Evolutionary conservation across 92 coral and sea anemone genomes (phyloP), one percentile per base, ranked within the genome.

Genomic region (Nematostella vectensis): DNA sequence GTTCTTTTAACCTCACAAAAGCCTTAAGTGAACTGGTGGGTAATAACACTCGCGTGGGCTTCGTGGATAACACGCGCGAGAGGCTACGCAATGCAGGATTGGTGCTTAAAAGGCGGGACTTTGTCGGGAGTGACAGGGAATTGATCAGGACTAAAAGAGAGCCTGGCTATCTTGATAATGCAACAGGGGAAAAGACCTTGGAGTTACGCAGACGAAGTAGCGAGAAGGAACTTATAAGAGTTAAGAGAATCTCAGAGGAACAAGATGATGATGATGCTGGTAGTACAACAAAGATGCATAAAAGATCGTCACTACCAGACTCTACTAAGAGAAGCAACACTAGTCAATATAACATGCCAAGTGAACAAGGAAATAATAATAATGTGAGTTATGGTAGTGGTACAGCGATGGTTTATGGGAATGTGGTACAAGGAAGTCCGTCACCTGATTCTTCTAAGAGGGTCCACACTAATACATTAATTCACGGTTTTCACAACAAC

Each of bases 191-290:
- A 23, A 31, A 11, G 0, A n/a, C n/a, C n/a, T n/a, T n/a, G n/a
- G 61, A 50, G 2, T 4, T 12, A 1, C 20, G 29, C 3, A 15
- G 31, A 13, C 13, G 2, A 23, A 2, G 15, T 11, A 3, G 68
- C 11, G 82, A 69, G 16, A 67, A 36, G 22, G 72, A 33, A 17
- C 80, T 83, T 11, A 43, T 68, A 12, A 69, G 75, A 58, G 81
- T 78, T 18, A 76, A 83, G 51, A 52, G 86, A 63, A 71, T 58
- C 17, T 31, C 40, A 3, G 65, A 55, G 12, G 31, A 33, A 1
- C 50, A 38, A 4, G 31, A 23, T 1, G 2, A 6, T 24, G n/a
- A n/a, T n/a, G n/a, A n/a, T n/a, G n/a, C n/a, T n/a, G 48, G 27
- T 13, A 48, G 15, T 25, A 4, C 22, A 49, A 33, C 37, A 40